Base-by-base conservation (phyloP, 1,140 invertebrate genomes). In the Cyphomyrmex costatus region DNA sequence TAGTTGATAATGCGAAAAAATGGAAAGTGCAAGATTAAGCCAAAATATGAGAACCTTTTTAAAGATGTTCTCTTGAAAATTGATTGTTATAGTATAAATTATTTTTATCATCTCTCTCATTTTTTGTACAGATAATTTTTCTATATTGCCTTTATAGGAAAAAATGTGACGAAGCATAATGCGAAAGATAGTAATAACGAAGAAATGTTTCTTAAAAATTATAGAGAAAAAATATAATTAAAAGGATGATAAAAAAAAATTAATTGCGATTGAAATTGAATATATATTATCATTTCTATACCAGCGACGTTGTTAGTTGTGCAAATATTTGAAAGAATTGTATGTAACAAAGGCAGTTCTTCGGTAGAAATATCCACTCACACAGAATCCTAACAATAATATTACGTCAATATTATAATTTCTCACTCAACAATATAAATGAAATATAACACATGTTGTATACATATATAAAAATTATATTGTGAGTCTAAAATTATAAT, bases 241-340 rank as follows among this genome's bases (percentile, higher is more conserved):
- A 19, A 56, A 53, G 68, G 53, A 51, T 68, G 46, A 68, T 46
- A 68, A 46, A n/a, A 71, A 73, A 56, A 12, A n/a, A 73, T 73
- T 73, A 56, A 68, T 42, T 24, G 12, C 12, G 6, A 24, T 16
- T 46, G n/a, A 68, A 46, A 53, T 73, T 53, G 16, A 73, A 53
- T 36, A 53, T 71, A 27, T 51, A 49, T 70, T 19, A 33, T 73
- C n/a, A 42, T 42, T 42, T 56, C 30, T 73, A 58, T 6, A 36
- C 16, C 10, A 56, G 16, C 19, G n/a, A 66, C 2, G 5, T 68
- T 49, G 51, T 73, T 56, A 73, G 8, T 73, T 12, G 33, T 51
- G 19, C 19, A 56, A 56, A 58, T 73, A 58, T 42, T 42, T 73
- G 30, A 73, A 53, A 53, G 19, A 73, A 56, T 21, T 58, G 10